Conservation (phyloP, 2,797 vertebrate species). For the Selene dorsalis region DNA sequence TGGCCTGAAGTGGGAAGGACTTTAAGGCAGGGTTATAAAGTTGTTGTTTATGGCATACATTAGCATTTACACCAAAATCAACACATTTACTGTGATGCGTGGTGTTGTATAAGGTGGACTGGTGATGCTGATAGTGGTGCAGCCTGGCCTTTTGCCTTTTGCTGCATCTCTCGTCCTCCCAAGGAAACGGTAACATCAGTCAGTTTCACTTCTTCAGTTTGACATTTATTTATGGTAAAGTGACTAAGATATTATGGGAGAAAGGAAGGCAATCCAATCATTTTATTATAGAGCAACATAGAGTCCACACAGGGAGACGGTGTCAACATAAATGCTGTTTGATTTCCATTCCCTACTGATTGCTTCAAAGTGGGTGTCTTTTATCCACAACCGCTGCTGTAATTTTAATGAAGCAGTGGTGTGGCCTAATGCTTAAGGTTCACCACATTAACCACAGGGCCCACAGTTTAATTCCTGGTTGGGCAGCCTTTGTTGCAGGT, state of each 20-base stretch:
- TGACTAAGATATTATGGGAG: not conserved
- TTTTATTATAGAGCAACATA: not conserved
- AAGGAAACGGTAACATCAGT: not conserved
- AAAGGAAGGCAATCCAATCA: not conserved
- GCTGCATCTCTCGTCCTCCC: not conserved
- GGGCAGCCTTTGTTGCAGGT: not conserved
- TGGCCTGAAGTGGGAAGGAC: constrained; percentile 1
- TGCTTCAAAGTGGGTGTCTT: not conserved
- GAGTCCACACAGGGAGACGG: not conserved
- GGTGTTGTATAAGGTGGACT: not conserved
- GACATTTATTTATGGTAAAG: not conserved
- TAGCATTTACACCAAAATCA: constrained; percentile 29
- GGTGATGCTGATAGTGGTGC: not conserved
- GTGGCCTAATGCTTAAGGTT: constrained; percentile 13
- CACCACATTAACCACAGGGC: not conserved
- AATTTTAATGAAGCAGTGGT: not conserved
- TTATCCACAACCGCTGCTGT: not conserved
- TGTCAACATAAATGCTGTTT: not conserved
- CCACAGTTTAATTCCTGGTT: not conserved
- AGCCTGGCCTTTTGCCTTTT: not conserved
- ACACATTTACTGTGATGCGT: not conserved
- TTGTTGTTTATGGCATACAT: constrained; percentile 25
- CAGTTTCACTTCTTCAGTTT: too few species aligned
- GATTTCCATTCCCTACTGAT: not conserved
- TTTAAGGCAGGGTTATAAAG: constrained; percentile 21